Evolutionary conservation across 2,888 invertebrate species (phyloP), one percentile per base, ranked within the genome.

Genomic region (Monochamus alternatus): DNA sequence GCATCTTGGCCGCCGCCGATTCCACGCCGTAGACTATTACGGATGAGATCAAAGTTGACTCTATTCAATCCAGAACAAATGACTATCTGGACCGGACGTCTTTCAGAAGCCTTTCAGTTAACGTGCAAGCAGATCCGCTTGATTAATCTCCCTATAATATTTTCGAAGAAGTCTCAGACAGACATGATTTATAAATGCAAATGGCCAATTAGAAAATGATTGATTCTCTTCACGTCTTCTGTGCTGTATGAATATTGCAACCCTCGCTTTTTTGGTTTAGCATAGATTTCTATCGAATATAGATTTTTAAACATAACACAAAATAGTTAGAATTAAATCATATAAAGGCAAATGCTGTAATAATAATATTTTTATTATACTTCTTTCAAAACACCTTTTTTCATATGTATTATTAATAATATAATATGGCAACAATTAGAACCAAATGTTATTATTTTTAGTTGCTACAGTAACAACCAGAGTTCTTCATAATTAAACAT

Each of bases 11-110:
- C n/a, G 58, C 44, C 55, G 52, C 38, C n/a, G n/a, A 9, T 5
- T 22, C 44, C 43, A 12, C 44, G 8, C 68, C 44, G 22, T 38
- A 30, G 67, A 59, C 47, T 31, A 44, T 69, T 60, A 60, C 31
- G 7, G 58, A 60, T 30, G 44, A 69, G 69, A 69, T 69, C 69
- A 69, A 69, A 69, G 69, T 69, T 60, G 69, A 66, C n/a, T 69
- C 69, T 69, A 69, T 69, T 69, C 69, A 69, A 69, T 69, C 47
- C 69, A 69, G 69, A 69, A 69, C 60, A 69, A 69, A 69, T 60
- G 69, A 69, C 69, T 69, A 60, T 69, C 69, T 69, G 69, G 60
- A 69, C 69, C 60, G 69, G 69, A 69, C 69, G 69, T 69, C 69
- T 69, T 69, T 69, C 60, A 69, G 60, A 69, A 47, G 60, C 59